Conservation (phyloP, 2,113 vertebrate genomes). For the Harpagus bidentatus region DNA sequence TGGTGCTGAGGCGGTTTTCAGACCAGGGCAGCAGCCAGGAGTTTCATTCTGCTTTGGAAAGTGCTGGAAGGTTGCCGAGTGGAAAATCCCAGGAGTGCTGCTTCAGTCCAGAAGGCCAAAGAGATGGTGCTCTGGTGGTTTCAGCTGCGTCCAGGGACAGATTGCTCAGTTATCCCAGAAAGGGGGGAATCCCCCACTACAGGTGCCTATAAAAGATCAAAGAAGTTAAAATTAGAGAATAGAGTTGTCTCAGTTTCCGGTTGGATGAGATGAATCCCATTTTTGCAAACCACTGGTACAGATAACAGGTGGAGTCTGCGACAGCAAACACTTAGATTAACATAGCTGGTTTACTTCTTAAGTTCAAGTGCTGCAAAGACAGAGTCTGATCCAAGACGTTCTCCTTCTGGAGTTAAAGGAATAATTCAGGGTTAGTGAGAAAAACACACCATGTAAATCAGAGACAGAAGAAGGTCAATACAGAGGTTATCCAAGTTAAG, state of each 20-base stretch:
- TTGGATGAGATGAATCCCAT: not conserved
- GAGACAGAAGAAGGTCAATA: not conserved
- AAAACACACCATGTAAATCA: not conserved
- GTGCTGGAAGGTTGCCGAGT: not conserved
- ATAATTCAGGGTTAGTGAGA: not conserved
- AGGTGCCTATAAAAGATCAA: not conserved
- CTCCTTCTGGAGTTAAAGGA: not conserved
- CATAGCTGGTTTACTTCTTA: not conserved
- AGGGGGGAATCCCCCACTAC: not conserved
- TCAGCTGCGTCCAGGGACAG: not conserved
- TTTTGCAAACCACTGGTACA: not conserved
- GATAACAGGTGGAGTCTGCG: not conserved
- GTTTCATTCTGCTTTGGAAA: not conserved
- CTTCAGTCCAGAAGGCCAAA: not conserved
- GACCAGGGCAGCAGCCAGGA: not conserved
- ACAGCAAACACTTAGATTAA: not conserved
- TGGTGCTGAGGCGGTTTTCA: not conserved
- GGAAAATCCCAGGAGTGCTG: rapidly evolving
- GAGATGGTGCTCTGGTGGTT: no score
- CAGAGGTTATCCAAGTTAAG: not conserved
- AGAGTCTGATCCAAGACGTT: not conserved
- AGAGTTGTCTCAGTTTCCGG: not conserved
- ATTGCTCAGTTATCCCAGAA: no score
- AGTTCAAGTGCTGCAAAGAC: not conserved
- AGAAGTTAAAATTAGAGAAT: not conserved